phyloP scores from a whole-genome alignment of 2,797 vertebrate species.

The Fundulus diaphanus region DNA sequence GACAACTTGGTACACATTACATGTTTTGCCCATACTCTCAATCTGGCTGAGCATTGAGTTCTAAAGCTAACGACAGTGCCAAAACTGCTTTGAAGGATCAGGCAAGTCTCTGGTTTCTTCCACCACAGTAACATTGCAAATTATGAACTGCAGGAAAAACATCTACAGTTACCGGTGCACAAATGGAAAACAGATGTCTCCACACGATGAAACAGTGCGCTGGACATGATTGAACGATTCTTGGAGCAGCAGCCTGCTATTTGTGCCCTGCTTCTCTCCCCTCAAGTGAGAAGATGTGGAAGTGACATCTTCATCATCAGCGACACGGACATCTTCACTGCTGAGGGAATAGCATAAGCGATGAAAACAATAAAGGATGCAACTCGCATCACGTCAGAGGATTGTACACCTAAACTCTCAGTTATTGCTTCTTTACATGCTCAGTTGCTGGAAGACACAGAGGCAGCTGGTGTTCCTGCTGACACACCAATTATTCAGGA shows the following conservation, averaged over 20 bases:
- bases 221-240: too few relatives aligned
- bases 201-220: too few relatives aligned
- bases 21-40: background rate
- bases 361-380: background rate
- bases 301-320: background rate
- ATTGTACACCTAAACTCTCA: background rate
- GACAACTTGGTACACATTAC: background rate
- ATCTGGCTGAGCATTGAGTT: background rate
- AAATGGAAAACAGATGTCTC: too few relatives aligned
- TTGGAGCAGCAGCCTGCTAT: background rate
- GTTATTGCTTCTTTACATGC: background rate
- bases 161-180: too few relatives aligned
- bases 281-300: too few relatives aligned
- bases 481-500: background rate
- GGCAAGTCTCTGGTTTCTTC: background rate
- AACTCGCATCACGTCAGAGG: background rate
- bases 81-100: background rate
- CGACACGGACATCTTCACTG: background rate
- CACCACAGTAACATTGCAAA: background rate
- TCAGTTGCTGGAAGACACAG: background rate
- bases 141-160: too few relatives aligned
- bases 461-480: background rate
- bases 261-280: background rate
- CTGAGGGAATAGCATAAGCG: background rate
- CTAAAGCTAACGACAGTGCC: background rate